Conservation (phyloP, 2,113 vertebrate species). For the Cyanistes caeruleus region DNA sequence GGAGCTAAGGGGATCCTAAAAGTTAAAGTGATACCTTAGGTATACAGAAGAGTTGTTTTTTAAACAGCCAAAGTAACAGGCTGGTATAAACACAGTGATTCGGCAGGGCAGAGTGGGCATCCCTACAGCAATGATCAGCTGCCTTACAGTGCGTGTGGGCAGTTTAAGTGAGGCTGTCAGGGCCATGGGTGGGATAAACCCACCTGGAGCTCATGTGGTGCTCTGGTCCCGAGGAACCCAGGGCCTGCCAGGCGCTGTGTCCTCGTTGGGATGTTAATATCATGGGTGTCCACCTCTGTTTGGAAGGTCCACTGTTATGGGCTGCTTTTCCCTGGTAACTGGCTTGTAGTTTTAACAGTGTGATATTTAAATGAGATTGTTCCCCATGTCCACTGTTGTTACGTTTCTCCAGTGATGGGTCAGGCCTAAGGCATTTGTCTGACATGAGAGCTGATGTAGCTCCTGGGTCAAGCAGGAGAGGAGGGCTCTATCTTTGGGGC, state of each 20-base stretch:
- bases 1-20: background rate
- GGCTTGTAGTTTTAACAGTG: background rate
- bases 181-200: background rate
- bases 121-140: background rate
- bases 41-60: background rate
- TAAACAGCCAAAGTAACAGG: background rate
- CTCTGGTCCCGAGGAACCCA: background rate
- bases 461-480: background rate
- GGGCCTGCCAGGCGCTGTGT: background rate
- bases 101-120: background rate
- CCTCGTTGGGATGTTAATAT: background rate
- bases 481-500: background rate
- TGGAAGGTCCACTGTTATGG: background rate
- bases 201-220: background rate
- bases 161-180: background rate
- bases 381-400: background rate
- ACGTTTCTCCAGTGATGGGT: fast-evolving
- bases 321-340: background rate
- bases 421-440: background rate
- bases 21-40: background rate
- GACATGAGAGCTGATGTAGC: background rate
- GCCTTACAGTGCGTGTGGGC: background rate
- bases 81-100: background rate
- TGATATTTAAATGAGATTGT: background rate
- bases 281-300: background rate